These are phyloP conservation scores for Philhelius pedissequus DNA, from an alignment of 2,888 invertebrate species.

Conservation along the genomic window DNA sequence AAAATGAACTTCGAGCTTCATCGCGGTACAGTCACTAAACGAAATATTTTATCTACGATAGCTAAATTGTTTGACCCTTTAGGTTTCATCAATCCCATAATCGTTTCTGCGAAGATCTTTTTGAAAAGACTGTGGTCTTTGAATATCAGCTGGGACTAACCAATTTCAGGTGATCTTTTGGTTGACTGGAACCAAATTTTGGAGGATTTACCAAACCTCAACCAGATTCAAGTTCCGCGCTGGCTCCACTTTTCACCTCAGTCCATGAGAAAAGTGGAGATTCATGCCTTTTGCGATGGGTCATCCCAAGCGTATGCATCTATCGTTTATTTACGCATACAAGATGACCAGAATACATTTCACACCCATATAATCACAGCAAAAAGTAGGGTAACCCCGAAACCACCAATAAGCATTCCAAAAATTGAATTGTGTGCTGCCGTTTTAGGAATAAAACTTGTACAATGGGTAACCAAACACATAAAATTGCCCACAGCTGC, in stretches of 20 bases:
- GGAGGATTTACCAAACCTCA: neutral
- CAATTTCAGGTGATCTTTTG: neutral
- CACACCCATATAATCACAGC: neutral
- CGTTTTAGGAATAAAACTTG: too few relatives aligned
- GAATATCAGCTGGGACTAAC: slow-evolving; percentile 7
- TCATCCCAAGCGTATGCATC: slow-evolving; percentile 29
- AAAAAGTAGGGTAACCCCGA: neutral
- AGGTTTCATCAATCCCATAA: slow-evolving; percentile 37
- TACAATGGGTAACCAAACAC: neutral
- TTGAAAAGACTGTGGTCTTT: slow-evolving; percentile 19
- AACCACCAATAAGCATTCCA: too few relatives aligned
- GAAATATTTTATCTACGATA: slow-evolving; percentile 24
- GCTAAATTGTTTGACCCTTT: slow-evolving; percentile 42
- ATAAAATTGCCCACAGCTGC: neutral
- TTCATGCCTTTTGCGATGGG: slow-evolving; percentile 46
- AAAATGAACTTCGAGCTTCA: slow-evolving; percentile 13
- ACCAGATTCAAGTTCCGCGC: slow-evolving; percentile 15
- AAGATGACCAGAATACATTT: neutral
- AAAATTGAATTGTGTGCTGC: too few relatives aligned
- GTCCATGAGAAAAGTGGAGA: neutral
- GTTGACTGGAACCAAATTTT: slow-evolving; percentile 3
- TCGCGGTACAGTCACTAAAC: neutral
- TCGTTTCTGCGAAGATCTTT: slow-evolving; percentile 36
- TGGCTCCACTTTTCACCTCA: slow-evolving; percentile 5
- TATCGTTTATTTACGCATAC: slow-evolving; percentile 20